Evolutionary conservation across 2,888 invertebrate species (phyloP), one percentile per base, ranked within the genome.

Genomic region (Ennomos erosarius): DNA sequence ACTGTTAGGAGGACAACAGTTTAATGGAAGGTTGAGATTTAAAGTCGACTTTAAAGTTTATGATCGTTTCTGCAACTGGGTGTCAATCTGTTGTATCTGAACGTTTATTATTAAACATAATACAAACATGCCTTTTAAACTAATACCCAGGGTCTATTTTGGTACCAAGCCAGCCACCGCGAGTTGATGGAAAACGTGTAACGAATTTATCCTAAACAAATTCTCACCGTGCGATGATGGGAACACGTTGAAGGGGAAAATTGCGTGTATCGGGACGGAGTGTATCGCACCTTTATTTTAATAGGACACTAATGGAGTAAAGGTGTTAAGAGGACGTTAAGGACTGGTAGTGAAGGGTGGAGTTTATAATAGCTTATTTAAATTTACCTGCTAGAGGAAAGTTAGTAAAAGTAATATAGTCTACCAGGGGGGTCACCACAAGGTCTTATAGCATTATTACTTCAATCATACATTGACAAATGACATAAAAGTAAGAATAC

Each of bases 141-240:
- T 46, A 16, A 16, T 16, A 16, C 16, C 16, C 16, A 35, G 35
- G 8, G 12, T 13, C 43, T 16, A 16, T 16, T 16, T 16, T 16
- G 9, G 8, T 61, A 65, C 42, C 26, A 4, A 46, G 43, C 65
- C 62, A 75, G 66, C 71, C 73, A 75, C 74, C 74, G 67, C 68
- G 74, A 75, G 74, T 74, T 79, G 77, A 79, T 80, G 77, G 77
- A 79, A 84, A 84, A 84, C 82, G 78, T 78, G 76, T 77, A 78
- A 84, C 83, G 81, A 82, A 84, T 84, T 83, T 79, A 74, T 75
- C 80, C 77, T 76, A 77, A 81, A 81, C 78, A 81, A 83, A 83
- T 82, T 84, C 75, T 75, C 75, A 70, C 64, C 72, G 69, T 67
- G 54, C 63, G 72, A 76, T 82, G 77, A 82, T 75, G 75, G 68